Base-by-base conservation (phyloP, 1,140 invertebrate genomes). In the Drosophila kikkawai region DNA sequence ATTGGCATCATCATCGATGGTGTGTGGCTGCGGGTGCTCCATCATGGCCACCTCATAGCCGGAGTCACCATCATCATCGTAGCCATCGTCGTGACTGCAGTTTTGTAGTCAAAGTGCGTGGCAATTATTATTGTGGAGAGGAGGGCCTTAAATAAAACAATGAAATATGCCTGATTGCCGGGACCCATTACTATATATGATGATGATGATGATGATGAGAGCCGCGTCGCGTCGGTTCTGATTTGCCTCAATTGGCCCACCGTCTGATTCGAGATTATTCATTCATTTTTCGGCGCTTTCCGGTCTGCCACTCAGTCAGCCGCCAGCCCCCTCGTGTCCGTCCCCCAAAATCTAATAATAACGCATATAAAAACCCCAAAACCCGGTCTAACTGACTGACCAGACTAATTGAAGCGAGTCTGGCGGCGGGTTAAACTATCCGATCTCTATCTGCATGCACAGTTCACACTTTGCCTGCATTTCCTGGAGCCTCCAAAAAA, bases 391-490 rank as follows among this genome's bases (percentile, higher is more conserved):
- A 75, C 80, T 80, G 86, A 58, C 87, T 74, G 75, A 58, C 65
- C 78, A 79, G 84, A 88, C 84, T 88, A 90, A 91, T 91, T 91
- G 87, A 88, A 88, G 73, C 84, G 84, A 88, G 84, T 87, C 83
- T 82, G 53, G 53, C 53, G 70, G 65, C 77, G 44, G 76, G 22
- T 73, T 70, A 68, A 66, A 60, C 44, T 22, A 22, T 15, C 48
- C 75, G 86, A 91, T 91, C 63, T 68, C 66, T 87, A 88, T 87
- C 83, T 88, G 80, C 74, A 91, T 91, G 83, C 87, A 91, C 83
- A 91, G 81, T 91, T 91, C 88, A 87, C 87, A 87, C 84, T 88
- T 90, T 84, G 82, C 85, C 63, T 86, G 79, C 82, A 90, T 77
- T 84, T 84, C 82, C 82, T 82, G 77, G 80, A 51, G 59, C 32